Evolutionary conservation across 2,113 vertebrate species (phyloP), one percentile per base, ranked within the genome.

Genomic region (Noctilio leporinus): DNA sequence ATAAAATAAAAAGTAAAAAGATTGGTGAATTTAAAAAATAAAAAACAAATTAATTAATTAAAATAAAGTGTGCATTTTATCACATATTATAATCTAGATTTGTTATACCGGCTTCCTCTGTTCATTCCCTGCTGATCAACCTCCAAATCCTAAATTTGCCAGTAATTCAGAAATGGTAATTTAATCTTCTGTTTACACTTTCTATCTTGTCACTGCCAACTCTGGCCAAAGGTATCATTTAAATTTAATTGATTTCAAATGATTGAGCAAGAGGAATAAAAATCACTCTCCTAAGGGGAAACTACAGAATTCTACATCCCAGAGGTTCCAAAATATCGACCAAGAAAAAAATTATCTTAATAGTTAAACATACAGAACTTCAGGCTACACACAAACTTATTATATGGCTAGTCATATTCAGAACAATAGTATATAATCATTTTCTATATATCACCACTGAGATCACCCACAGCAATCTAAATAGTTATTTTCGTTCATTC

Each of bases 241-340:
- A 82, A 80, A 95, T 51, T 49, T 96, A 81, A 84, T 59, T 90
- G 78, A 84, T 57, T 75, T 95, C 69, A 92, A 84, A 80, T 35
- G 19, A 49, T 8, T 53, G 55, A 84, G 10, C 19, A 47, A n/a
- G 20, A 90, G 81, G 6, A 95, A 89, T 89, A 89, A 86, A 96
- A 84, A 87, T 26, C 28, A 75, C 24, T 86, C 57, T 51, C 7
- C 30, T 49, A 89, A 43, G 76, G 45, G 75, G 86, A 95, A 87
- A 73, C 10, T 62, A 82, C 1, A 89, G 26, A 53, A 91, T 15
- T 78, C 33, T 80, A 53, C 26, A 95, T 67, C 45, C 92, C 51
- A 87, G 30, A 86, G 19, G 1, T 70, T 69, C 57, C 20, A 95
- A 72, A 92, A 72, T 47, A 76, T 53, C 51, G 90, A 82, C 35